Percentiles rank a stretch among this genome's conserved stretches.
Conservation (phyloP, 2,113 vertebrate species). For the Rhinopomastus cyanomelas region DNA sequence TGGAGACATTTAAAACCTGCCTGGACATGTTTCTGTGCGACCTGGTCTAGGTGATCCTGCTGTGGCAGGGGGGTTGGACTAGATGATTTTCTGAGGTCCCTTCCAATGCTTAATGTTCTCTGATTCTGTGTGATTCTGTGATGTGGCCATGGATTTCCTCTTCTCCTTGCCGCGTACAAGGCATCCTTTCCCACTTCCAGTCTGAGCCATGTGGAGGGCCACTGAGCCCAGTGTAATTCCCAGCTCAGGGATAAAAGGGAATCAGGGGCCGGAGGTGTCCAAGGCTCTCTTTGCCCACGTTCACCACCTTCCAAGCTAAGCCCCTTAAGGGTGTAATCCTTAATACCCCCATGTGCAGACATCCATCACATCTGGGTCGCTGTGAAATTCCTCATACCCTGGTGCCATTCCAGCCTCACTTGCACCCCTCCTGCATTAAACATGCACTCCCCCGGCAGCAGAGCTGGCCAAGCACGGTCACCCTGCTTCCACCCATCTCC, state of each 20-base stretch:
- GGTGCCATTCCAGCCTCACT: neutral
- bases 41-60: too few relatives aligned
- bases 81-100: too few relatives aligned
- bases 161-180: neutral
- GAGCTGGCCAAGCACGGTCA: accelerated
- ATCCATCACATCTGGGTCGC: neutral
- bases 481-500: neutral
- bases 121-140: too few relatives aligned
- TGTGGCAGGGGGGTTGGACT: too few relatives aligned
- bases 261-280: neutral
- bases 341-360: constrained; percentile 14
- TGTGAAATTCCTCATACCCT: neutral
- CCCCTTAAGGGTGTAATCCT: constrained; percentile 43
- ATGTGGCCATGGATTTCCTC: constrained; percentile 44
- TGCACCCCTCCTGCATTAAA: accelerated
- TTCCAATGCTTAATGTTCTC: too few relatives aligned
- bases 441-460: accelerated
- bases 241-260: constrained; percentile 20
- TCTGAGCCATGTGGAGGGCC: neutral
- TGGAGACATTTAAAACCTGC: too few relatives aligned
- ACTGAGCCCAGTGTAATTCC: neutral
- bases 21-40: too few relatives aligned
- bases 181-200: constrained; percentile 18
- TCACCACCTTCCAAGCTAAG: constrained; percentile 26
- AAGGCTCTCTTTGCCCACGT: neutral